A percentile compares a stretch with the other conserved stretches of the same genome.
phyloP scores from a whole-genome alignment of 2,113 vertebrate species.

The Axis porcinus region DNA sequence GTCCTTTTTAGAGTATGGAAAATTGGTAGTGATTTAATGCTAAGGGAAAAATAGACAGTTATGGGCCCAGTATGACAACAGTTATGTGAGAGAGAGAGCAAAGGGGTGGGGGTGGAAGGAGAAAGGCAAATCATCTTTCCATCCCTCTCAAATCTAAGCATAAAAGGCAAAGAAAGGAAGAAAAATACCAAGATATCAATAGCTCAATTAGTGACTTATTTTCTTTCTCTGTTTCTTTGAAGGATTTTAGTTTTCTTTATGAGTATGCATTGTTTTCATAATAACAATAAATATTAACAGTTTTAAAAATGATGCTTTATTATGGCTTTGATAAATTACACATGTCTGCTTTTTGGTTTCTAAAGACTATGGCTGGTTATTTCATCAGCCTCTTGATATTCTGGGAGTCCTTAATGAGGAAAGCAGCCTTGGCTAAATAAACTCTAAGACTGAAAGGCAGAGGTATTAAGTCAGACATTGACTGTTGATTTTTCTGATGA shows the following conservation, averaged over 20 bases:
- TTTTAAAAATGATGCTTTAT: not conserved
- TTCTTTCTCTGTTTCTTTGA: conserved; percentile 24
- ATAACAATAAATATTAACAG: conserved; percentile 19
- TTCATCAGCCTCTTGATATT: conserved; percentile 37
- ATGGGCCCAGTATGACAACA: not conserved
- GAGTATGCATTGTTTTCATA: not conserved
- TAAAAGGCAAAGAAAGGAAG: not conserved
- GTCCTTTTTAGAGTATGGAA: conserved; percentile 2
- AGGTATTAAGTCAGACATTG: not conserved
- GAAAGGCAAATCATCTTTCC: not conserved
- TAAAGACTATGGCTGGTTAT: conserved; percentile 9
- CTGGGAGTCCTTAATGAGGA: conserved; percentile 8
- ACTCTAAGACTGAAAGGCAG: not conserved
- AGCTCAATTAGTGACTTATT: conserved; percentile 1
- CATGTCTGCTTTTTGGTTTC: not conserved
- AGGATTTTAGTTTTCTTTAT: conserved; percentile 3
- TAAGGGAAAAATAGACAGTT: not conserved
- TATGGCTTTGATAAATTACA: not conserved
- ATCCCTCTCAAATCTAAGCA: not conserved
- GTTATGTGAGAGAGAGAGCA: not conserved
- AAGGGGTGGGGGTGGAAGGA: not conserved
- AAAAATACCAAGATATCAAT: not conserved
- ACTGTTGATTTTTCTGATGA: conserved; percentile 28
- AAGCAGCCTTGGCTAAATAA: not conserved
- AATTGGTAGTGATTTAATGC: conserved; percentile 32